Conservation (phyloP, 2,888 invertebrate genomes). For the Romanomermis culicivorax region DNA sequence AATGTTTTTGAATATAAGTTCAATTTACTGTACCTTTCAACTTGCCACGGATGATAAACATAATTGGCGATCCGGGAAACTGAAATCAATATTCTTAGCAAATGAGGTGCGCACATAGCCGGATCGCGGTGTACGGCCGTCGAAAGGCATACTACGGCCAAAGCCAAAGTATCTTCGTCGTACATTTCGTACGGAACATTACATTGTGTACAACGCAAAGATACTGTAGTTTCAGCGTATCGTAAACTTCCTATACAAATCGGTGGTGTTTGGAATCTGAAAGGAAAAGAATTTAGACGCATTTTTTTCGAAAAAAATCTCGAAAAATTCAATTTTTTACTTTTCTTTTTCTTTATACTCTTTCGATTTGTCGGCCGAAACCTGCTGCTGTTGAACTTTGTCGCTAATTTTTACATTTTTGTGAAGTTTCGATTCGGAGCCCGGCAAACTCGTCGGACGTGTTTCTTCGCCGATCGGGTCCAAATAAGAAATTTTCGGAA, state of each 20-base stretch:
- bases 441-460: too few relatives aligned
- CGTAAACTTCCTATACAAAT: slow-evolving; percentile 9
- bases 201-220: slow-evolving; percentile 55
- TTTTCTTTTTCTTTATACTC: too few relatives aligned
- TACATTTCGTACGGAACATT: slow-evolving; percentile 69
- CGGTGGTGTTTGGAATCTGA: background rate
- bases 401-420: too few relatives aligned
- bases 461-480: too few relatives aligned
- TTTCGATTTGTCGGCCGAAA: too few relatives aligned
- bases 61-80: slow-evolving; percentile 20
- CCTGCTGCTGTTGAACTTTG: too few relatives aligned
- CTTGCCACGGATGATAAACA: slow-evolving; percentile 26
- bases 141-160: slow-evolving; percentile 73
- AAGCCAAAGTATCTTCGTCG: slow-evolving; percentile 82
- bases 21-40: slow-evolving; percentile 18
- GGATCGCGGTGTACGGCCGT: slow-evolving; percentile 93
- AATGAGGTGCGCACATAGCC: slow-evolving; percentile 62
- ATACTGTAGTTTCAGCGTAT: slow-evolving; percentile 18
- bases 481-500: too few relatives aligned
- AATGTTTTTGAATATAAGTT: background rate
- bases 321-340: too few relatives aligned
- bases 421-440: too few relatives aligned
- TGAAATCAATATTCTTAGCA: slow-evolving; percentile 61
- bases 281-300: too few relatives aligned
- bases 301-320: too few relatives aligned